These are phyloP conservation scores for Podabrus alpinus DNA, from an alignment of 2,888 invertebrate species.

Conservation along the genomic window DNA sequence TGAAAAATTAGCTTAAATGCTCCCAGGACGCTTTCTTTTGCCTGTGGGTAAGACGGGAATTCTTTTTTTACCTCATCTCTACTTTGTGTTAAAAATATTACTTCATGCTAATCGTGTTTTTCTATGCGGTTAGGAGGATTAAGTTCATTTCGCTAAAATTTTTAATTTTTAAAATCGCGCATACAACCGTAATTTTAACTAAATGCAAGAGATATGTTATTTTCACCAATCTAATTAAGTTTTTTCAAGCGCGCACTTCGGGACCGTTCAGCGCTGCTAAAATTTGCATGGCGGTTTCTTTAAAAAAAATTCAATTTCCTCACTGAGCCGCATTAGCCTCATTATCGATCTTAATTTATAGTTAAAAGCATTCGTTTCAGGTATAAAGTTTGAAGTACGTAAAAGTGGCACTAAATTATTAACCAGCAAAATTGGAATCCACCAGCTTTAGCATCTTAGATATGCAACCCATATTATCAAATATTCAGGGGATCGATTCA, in stretches of 20 bases:
- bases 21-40: constrained; percentile 26
- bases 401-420: background rate
- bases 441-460: background rate
- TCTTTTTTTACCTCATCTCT: constrained; percentile 14
- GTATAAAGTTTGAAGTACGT: background rate
- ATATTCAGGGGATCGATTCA: background rate
- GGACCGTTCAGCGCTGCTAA: background rate
- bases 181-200: background rate
- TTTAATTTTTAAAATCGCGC: constrained; percentile 27
- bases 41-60: constrained; percentile 28
- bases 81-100: constrained; percentile 11
- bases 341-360: background rate
- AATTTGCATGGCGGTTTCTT: background rate
- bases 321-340: background rate
- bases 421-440: background rate
- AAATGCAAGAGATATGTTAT: background rate
- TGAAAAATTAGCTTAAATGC: constrained; percentile 31
- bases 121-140: constrained; percentile 32
- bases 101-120: constrained; percentile 31
- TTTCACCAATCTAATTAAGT: background rate
- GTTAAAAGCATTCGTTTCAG: background rate
- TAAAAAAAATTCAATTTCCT: background rate
- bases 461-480: background rate
- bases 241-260: background rate
- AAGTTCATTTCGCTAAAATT: constrained; percentile 29